Evolutionary conservation across 2,797 vertebrate species (phyloP), one percentile per base, ranked within the genome.

Genomic region (Mycteria americana): DNA sequence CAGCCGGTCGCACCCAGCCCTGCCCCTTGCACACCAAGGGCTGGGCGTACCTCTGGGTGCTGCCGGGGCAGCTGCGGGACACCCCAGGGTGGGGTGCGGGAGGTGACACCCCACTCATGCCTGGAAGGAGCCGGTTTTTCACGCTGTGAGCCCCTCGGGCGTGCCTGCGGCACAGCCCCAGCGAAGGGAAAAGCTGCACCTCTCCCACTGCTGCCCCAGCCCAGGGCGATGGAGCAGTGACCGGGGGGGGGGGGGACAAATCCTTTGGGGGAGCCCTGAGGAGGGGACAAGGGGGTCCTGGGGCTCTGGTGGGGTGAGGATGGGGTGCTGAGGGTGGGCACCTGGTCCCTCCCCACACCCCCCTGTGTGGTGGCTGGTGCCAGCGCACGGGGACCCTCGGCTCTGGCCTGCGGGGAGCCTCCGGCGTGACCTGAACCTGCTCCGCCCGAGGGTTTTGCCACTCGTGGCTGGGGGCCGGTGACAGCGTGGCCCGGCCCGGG

Each of bases 401-500:
- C 54, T 78, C 37, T 17, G 24, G 24, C 56, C 50, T 64, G 37
- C 1, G 0, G 12, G 17, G 54, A n/a, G 0, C 30, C 22, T 13
- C 64, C 9, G 2, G 25, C 9, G 4, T 0, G 9, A 8, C 10
- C 21, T 4, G 31, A 24, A 10, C 48, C 33, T 19, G 28, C 37
- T 16, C n/a, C 70, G 16, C 80, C 21, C 2, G 0, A 2, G 16
- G 1, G 16, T 15, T 50, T 64, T 45, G 73, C 11, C 46, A 5
- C 51, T 3, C 7, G 9, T 48, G 78, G 30, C 56, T 41, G 22
- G 46, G 35, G 57, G 18, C 16, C 6, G 51, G 69, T 37, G 89
- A 7, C 75, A 23, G 17, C 2, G 0, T 9, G 45, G n/a, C 69
- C 51, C 13, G 16, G 27, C 41, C 18, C n/a, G 69, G 84, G 54